Conservation (phyloP, 2,888 invertebrate species). For the Netelia virgata region DNA sequence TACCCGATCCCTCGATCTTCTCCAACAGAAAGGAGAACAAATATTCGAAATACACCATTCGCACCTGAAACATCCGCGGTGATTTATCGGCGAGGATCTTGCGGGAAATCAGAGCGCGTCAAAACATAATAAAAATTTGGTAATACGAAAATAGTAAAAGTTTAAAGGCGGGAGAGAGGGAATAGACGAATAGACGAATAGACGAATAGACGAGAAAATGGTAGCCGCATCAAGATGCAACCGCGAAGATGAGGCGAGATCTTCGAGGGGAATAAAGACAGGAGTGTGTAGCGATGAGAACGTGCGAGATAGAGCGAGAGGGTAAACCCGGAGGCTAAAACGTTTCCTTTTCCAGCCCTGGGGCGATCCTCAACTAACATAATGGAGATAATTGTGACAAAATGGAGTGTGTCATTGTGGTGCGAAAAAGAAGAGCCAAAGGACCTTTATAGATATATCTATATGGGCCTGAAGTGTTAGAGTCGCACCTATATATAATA, state of each 20-base stretch:
- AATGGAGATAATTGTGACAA: slow-evolving; percentile 84
- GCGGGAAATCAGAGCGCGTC: slow-evolving; percentile 78
- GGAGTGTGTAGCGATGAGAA: slow-evolving; percentile 22
- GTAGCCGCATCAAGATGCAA: slow-evolving; percentile 44
- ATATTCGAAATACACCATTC: slow-evolving; percentile 55
- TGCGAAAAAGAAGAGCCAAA: slow-evolving; percentile 57
- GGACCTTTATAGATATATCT: slow-evolving; percentile 16
- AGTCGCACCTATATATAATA: slow-evolving; percentile 69
- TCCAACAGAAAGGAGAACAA: slow-evolving; percentile 54
- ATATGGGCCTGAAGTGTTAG: slow-evolving; percentile 68
- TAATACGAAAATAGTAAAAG: slow-evolving; percentile 55
- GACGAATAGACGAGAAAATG: neutral
- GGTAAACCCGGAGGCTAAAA: slow-evolving; percentile 76
- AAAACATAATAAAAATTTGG: slow-evolving; percentile 83
- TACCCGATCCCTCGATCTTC: neutral
- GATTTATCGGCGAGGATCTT: slow-evolving; percentile 48
- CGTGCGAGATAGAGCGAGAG: slow-evolving; percentile 40
- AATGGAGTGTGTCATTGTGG: slow-evolving; percentile 83
- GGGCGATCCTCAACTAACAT: slow-evolving; percentile 72
- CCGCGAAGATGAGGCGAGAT: slow-evolving; percentile 57
- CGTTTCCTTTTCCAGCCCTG: slow-evolving; percentile 72
- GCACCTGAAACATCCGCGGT: neutral
- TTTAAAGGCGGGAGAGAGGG: slow-evolving; percentile 23
- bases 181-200: slow-evolving; percentile 1
- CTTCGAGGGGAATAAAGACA: slow-evolving; percentile 29